Conservation (phyloP, 2,113 vertebrate species). For the Microtus montanus region DNA sequence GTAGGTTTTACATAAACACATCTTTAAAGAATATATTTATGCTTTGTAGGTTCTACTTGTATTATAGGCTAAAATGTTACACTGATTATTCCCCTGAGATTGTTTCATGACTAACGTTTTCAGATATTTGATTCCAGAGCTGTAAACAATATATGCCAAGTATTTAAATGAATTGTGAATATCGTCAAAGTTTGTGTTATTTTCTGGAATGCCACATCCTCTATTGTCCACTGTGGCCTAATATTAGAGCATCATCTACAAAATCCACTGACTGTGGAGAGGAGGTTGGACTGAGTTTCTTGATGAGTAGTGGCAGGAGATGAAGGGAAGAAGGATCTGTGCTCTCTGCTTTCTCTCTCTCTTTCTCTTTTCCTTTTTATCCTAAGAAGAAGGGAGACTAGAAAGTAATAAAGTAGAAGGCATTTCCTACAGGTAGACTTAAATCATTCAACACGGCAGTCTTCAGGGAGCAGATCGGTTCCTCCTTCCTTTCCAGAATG, state of each 20-base stretch:
- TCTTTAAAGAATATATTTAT: background rate
- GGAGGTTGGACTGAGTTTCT: background rate
- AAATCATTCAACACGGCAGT: conserved; percentile 87
- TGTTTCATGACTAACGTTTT: background rate
- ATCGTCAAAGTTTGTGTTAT: background rate
- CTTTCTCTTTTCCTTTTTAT: background rate
- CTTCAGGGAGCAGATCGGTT: conserved; percentile 75
- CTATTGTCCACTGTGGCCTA: accelerated
- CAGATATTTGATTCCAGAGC: background rate
- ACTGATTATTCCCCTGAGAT: background rate
- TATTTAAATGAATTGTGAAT: background rate
- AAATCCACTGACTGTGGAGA: background rate
- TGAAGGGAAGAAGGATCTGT: conserved; percentile 52
- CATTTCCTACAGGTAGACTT: conserved; percentile 90
- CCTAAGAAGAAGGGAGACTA: conserved; percentile 52
- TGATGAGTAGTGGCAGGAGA: background rate
- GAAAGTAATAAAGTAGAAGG: conserved; percentile 86
- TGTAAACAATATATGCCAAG: background rate
- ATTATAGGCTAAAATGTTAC: background rate
- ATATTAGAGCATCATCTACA: background rate
- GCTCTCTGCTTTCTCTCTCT: conserved; percentile 54
- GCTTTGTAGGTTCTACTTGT: background rate
- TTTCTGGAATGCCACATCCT: background rate
- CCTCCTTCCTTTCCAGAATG: conserved; percentile 85
- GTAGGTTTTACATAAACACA: background rate